Base-by-base conservation (phyloP, 2,113 vertebrate genomes). In the Ondatra zibethicus region DNA sequence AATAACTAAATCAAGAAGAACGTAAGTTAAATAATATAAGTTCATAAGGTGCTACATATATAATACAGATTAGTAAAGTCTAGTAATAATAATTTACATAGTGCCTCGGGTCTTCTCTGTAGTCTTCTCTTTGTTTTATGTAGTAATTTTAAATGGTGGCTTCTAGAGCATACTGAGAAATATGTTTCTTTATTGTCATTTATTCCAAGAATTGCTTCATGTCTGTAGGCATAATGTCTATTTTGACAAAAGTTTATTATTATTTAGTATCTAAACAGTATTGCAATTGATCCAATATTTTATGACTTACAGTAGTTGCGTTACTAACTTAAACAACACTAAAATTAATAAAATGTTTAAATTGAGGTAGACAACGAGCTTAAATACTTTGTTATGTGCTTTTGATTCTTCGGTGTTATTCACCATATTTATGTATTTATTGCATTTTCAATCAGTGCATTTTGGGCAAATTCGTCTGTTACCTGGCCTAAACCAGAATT, bases 321-420 rank as follows among this genome's bases (percentile, higher is more conserved):
- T 92, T 92, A 19, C 52, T 14, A 90, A 7, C 92, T 52, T 95
- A 78, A 91, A 29, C 50, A 95, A 27, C 45, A 80, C 91, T 88
- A 25, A 96, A 94, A 29, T 82, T 90, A 88, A 19, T 92, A 76
- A 76, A 76, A 47, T 90, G 7, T 87, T 78, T 95, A 66, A 81
- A 50, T 78, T 68, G 75, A 87, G 88, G n/a, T 58, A 92, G 39
- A 10, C 50, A 94, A 1, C 39, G 36, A 90, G 42, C 36, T 65
- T 90, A 66, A 73, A 75, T 42, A 42, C 39, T 75, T 75, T 19
- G 7, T n/a, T 78, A 72, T 76, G 82, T 81, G 81, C 2, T 52
- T 87, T 45, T 89, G 68, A 80, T 42, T 94, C 33, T 77, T 36
- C 93, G 17, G 70, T 21, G 61, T 82, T 70, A 87, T 84, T 78